These are phyloP conservation scores for Danio tinwini DNA, from an alignment of 2,797 vertebrate species.

Conservation along the genomic window DNA sequence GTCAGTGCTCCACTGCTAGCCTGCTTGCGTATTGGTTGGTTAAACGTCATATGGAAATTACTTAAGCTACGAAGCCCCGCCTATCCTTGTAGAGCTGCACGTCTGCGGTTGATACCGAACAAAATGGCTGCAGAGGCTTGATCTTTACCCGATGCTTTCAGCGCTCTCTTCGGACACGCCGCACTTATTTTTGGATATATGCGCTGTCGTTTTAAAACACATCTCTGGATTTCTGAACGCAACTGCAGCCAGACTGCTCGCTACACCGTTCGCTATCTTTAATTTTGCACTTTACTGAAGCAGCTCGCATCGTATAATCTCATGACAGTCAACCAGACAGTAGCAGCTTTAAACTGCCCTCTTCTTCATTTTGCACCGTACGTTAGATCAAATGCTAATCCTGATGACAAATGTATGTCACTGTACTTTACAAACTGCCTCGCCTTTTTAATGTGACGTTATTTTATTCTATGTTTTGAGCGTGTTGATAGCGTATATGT, in stretches of 20 bases:
- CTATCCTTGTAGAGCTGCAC: conserved; percentile 67
- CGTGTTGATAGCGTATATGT: conserved; percentile 4
- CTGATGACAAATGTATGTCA: conserved; percentile 59
- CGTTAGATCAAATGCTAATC: conserved; percentile 50
- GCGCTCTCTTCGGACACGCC: conserved; percentile 75
- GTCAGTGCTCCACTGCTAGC: conserved; percentile 59
- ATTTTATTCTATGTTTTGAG: neutral
- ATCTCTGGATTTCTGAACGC: conserved; percentile 69
- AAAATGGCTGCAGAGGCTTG: conserved; percentile 83
- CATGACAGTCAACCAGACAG: conserved; percentile 64
- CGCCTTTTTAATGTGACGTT: neutral
- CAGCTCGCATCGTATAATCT: conserved; percentile 66
- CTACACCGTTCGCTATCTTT: conserved; percentile 63
- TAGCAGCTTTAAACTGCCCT: conserved; percentile 64
- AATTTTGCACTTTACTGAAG: conserved; percentile 77
- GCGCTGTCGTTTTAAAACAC: conserved; percentile 75
- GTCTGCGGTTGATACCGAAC: conserved; percentile 78
- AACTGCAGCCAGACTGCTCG: conserved; percentile 68
- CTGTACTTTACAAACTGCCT: conserved; percentile 28
- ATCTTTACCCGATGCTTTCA: conserved; percentile 75
- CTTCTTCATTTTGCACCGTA: conserved; percentile 61
- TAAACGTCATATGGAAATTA: conserved; percentile 67
- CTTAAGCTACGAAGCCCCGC: conserved; percentile 63
- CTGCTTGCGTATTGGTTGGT: conserved; percentile 65
- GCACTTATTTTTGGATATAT: conserved; percentile 74